Conservation (phyloP, 92 coral and sea anemone species). For the Umimayanthus kanabou region DNA sequence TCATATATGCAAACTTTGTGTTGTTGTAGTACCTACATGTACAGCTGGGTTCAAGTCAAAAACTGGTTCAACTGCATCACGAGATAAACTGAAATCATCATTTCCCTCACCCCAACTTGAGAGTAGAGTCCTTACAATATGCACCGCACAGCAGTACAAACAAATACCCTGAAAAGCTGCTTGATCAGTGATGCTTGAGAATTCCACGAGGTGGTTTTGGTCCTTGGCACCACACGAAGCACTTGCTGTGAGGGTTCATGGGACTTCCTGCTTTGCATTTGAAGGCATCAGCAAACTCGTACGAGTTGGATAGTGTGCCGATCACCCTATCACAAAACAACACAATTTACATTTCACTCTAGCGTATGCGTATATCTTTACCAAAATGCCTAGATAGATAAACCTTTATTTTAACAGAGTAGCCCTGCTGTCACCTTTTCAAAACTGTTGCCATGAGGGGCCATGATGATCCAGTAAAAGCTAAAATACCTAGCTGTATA, state of each 20-base stretch:
- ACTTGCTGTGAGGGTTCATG: constrained; percentile 78
- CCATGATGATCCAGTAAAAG: no score
- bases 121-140: no score
- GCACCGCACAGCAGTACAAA: not conserved
- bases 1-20: no score
- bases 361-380: not conserved
- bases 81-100: no score
- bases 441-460: no score
- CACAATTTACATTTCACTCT: not conserved
- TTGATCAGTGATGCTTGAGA: constrained; percentile 12
- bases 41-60: no score
- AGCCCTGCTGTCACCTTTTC: not conserved
- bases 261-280: constrained; percentile 57
- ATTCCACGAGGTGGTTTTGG: constrained; percentile 1
- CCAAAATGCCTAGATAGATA: not conserved
- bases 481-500: no score
- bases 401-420: not conserved
- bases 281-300: constrained; percentile 81
- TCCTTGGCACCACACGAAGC: constrained; percentile 80
- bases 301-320: constrained; percentile 82
- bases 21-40: no score
- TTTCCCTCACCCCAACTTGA: no score
- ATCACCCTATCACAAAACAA: constrained; percentile 62
- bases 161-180: not conserved
- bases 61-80: no score